Conservation (phyloP, 23 tunicate species). For the Clavelina lepadiformis region DNA sequence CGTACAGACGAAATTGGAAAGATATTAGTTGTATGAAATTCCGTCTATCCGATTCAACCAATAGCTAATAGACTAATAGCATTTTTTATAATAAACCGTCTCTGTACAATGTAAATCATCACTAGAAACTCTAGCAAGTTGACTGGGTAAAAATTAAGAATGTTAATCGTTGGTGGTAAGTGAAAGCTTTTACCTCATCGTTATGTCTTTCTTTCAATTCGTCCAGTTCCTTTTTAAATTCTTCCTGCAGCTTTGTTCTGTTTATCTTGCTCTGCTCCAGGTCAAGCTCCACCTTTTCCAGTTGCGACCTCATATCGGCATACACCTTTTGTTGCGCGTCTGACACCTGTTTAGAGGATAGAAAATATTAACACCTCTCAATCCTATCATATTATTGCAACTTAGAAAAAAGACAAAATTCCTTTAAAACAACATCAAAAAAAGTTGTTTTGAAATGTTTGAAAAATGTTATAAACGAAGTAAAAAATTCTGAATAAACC, state of each 20-base stretch:
- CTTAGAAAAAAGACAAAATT: not conserved
- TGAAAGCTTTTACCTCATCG: conserved; percentile 62
- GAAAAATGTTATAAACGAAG: not conserved
- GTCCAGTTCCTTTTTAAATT: conserved; percentile 43
- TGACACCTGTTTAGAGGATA: conserved; percentile 10
- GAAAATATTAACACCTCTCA: not conserved
- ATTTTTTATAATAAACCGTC: too few species aligned
- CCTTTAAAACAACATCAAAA: not conserved
- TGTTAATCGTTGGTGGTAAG: too few species aligned
- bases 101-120: too few species aligned
- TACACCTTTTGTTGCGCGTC: conserved; percentile 80
- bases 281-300: conserved; percentile 62
- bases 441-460: not conserved
- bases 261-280: conserved; percentile 47
- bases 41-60: too few species aligned
- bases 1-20: too few species aligned
- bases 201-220: conserved; percentile 66
- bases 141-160: too few species aligned
- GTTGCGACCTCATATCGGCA: conserved; percentile 67
- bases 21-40: too few species aligned
- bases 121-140: too few species aligned
- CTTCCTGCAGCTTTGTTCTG: conserved; percentile 51
- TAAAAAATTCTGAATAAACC: conserved; percentile 6
- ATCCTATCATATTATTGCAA: not conserved
- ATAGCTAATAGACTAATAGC: too few species aligned